phyloP scores from a whole-genome alignment of 2,888 invertebrate genomes.

The Gymnocheta viridis region DNA sequence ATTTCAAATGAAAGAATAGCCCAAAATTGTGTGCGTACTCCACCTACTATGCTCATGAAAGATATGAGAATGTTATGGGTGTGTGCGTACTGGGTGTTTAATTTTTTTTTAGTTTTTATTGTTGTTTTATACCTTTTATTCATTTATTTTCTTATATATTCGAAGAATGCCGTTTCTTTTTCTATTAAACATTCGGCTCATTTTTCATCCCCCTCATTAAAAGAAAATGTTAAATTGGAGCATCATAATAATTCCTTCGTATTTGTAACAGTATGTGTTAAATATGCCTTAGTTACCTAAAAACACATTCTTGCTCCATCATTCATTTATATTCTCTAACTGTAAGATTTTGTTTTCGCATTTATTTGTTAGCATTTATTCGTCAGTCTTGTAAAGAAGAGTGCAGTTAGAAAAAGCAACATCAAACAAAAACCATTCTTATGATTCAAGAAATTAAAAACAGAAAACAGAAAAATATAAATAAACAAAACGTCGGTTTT shows the following conservation, averaged over 20 bases:
- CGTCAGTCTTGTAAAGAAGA: not conserved
- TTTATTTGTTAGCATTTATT: constrained; percentile 14
- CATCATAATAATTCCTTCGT: not conserved
- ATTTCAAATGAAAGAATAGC: not conserved
- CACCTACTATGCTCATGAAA: constrained; percentile 40
- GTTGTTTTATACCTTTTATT: not conserved
- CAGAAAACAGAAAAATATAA: constrained; percentile 7
- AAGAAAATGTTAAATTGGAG: not conserved
- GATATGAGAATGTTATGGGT: constrained; percentile 12
- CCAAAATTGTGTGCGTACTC: constrained; percentile 23
- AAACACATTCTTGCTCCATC: not conserved
- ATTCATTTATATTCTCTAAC: not conserved
- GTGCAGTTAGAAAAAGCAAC: constrained; percentile 3
- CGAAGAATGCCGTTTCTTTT: constrained; percentile 36
- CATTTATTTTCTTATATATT: not conserved
- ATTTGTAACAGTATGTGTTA: constrained; percentile 39
- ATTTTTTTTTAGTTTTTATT: not conserved
- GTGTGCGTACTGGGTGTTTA: not conserved
- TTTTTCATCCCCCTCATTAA: constrained; percentile 42
- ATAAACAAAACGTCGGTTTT: constrained; percentile 37
- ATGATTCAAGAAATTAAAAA: constrained; percentile 7
- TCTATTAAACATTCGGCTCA: not conserved
- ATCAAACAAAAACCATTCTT: constrained; percentile 31
- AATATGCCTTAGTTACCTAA: not conserved
- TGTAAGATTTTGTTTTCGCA: not conserved